Evolutionary conservation across 2,888 invertebrate genomes (phyloP).

Genomic region (Aphidoletes aphidimyza): DNA sequence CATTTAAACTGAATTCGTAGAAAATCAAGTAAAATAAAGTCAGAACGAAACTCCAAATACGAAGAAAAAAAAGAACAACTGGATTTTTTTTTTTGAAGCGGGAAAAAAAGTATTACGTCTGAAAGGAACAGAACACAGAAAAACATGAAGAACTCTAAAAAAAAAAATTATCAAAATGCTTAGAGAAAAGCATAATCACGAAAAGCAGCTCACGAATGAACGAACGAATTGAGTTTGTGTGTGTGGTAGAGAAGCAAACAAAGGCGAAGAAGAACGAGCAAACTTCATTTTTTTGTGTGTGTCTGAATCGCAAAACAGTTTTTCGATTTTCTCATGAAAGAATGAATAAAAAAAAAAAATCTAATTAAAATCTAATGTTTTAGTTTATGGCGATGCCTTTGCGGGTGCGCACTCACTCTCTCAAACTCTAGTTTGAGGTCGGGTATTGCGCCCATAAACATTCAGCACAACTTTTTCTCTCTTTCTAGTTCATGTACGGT

Average conservation of each 20-base stretch:
- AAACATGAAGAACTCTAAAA: not conserved
- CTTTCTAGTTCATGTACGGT: no score
- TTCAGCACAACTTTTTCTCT: no score
- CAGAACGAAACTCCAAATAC: not conserved
- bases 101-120: not conserved
- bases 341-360: not conserved
- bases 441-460: not conserved
- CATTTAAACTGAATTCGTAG: constrained; percentile 14
- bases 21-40: no score
- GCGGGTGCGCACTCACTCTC: not conserved
- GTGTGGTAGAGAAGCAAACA: not conserved
- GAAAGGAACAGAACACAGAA: no score
- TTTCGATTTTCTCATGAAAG: constrained; percentile 22
- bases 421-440: not conserved
- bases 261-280: no score
- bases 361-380: constrained; percentile 45
- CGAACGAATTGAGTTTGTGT: not conserved
- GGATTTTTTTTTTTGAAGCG: not conserved
- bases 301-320: not conserved
- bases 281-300: no score
- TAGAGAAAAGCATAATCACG: not conserved
- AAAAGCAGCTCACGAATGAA: constrained; percentile 20
- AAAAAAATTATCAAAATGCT: not conserved
- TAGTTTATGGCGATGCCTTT: not conserved
- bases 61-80: not conserved